Conservation (phyloP, 2,888 invertebrate genomes). For the Phlogophora meticulosa region DNA sequence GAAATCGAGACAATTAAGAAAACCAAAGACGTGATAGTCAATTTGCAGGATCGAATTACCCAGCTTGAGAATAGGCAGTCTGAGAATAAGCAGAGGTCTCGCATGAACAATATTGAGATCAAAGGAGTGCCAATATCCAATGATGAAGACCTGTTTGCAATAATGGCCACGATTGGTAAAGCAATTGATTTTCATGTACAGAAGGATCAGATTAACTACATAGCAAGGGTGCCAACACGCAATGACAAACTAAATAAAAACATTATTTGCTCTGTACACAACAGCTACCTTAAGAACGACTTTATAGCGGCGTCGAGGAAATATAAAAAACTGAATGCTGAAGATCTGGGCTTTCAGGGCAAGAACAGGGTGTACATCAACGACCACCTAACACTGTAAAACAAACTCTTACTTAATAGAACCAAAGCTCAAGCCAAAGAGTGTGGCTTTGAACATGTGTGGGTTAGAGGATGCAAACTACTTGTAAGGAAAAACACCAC, state of each 20-base stretch:
- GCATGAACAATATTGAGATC: too few species aligned
- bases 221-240: conserved; percentile 9
- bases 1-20: conserved; percentile 1
- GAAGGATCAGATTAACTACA: background rate
- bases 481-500: conserved; percentile 1
- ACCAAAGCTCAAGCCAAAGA: conserved; percentile 6
- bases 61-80: background rate
- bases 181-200: background rate
- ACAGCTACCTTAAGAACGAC: too few species aligned
- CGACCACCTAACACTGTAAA: too few species aligned
- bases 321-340: too few species aligned
- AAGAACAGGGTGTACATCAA: too few species aligned
- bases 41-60: background rate
- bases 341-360: too few species aligned
- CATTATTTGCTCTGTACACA: too few species aligned
- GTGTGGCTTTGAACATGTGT: conserved; percentile 2
- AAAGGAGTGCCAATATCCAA: too few species aligned
- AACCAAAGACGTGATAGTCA: background rate
- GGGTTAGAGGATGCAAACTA: conserved; percentile 17
- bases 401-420: conserved; percentile 6
- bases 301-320: too few species aligned
- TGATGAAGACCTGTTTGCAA: too few species aligned
- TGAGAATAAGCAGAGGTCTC: too few species aligned
- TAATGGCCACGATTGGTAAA: conserved; percentile 2
- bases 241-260: too few species aligned